Evolutionary conservation across 1,140 invertebrate genomes (phyloP), one percentile per base, ranked within the genome.

Genomic region (Maconellicoccus hirsutus): DNA sequence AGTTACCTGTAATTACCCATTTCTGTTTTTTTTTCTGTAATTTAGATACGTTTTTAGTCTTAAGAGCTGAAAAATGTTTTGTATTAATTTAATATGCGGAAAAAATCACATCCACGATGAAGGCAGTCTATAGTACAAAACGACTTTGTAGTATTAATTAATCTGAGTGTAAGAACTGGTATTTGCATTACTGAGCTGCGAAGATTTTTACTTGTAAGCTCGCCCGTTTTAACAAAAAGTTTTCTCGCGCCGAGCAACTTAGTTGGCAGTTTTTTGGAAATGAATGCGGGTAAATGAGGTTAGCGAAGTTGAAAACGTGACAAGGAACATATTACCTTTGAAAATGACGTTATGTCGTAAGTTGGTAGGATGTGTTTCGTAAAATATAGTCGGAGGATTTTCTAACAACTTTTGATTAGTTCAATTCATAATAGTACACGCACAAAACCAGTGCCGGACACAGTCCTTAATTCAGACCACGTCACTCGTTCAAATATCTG

Each of bases 281-380:
- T 66, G 61, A 66, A 66, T 66, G 61, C 61, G 61, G 61, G 61
- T 66, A 66, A 66, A 66, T 66, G 61, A 66, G 61, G 61, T 66
- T 66, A 66, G 61, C 61, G 25, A 66, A 66, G 61, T 66, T 66
- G 61, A 66, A 66, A 66, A 66, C 61, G 61, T 66, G 61, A 66
- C 61, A 66, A 66, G 61, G 22, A 66, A 66, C 61, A 66, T 26
- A 66, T 66, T 66, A 66, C 61, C 61, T 25, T 19, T 8, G 10
- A 22, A 25, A 66, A 66, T 66, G 61, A 66, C 61, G 61, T 66
- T 66, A 66, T 19, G 61, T 66, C 19, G 10, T 26, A 66, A 66
- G 21, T 26, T 66, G 42, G 25, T 26, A 66, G 61, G 61, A 66
- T 66, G 42, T 52, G 42, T 52, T 52, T 52, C 42, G 42, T 52